These are phyloP conservation scores for Sphyrna mokarran DNA, from an alignment of 2,113 vertebrate genomes.

Conservation along the genomic window DNA sequence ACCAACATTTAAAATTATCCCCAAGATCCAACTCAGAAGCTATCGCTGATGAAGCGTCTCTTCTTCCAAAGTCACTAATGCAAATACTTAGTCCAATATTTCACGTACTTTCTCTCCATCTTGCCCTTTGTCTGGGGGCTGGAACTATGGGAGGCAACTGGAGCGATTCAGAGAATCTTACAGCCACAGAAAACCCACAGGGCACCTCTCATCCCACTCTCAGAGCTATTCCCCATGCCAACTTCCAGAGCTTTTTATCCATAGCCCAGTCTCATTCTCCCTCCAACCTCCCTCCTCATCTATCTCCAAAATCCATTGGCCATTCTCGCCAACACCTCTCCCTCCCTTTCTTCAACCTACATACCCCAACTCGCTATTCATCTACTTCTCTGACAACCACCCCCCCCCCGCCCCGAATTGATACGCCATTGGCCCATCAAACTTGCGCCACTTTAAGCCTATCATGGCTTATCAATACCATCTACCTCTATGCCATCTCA, in stretches of 20 bases:
- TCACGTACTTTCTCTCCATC: too few relatives aligned
- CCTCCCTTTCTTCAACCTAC: neutral
- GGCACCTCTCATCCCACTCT: neutral
- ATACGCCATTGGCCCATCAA: too few relatives aligned
- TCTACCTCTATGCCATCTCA: too few relatives aligned
- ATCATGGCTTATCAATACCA: too few relatives aligned
- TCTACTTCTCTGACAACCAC: neutral
- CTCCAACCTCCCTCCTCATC: neutral
- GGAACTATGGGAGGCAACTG: neutral
- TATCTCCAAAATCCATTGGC: neutral
- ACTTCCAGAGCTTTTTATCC: too few relatives aligned
- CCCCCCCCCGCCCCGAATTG: too few relatives aligned
- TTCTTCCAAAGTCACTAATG: neutral
- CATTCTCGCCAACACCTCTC: neutral
- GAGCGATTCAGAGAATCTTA: neutral
- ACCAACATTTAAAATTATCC: neutral
- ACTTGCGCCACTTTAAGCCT: too few relatives aligned
- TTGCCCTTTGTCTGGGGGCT: neutral
- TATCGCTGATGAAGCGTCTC: neutral
- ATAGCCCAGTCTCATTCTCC: too few relatives aligned
- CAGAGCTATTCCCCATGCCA: neutral
- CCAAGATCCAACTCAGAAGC: neutral
- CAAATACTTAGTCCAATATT: neutral
- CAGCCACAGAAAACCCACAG: neutral
- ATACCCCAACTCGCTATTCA: neutral